A percentile compares a stretch with the other conserved stretches of the same genome.
phyloP scores from a whole-genome alignment of 2,113 vertebrate genomes.

The Chloebia gouldiae region DNA sequence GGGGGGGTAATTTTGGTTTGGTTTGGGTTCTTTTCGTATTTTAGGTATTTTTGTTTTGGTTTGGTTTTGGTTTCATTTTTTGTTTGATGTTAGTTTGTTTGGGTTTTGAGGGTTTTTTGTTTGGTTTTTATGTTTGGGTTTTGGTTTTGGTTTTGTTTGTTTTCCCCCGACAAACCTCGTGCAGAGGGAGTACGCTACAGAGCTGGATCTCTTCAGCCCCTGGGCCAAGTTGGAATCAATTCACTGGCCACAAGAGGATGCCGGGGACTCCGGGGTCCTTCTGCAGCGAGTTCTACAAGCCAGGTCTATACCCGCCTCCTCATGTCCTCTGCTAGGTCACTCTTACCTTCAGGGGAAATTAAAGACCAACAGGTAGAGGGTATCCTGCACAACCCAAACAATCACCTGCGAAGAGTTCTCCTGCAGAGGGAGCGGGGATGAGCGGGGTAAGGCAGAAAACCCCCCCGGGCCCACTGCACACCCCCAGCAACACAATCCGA shows the following conservation, averaged over 20 bases:
- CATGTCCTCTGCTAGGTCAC: neutral
- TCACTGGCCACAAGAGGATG: neutral
- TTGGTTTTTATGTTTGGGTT: neutral
- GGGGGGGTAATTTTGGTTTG: too few species aligned
- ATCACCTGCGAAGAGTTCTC: neutral
- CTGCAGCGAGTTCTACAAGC: neutral
- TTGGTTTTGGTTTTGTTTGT: neutral
- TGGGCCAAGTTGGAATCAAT: neutral
- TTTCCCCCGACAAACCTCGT: neutral
- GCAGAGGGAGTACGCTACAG: neutral
- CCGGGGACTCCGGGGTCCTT: rapidly evolving
- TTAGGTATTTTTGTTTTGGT: neutral
- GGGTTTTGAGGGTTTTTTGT: neutral
- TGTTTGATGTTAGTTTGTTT: too few species aligned
- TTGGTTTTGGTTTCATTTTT: too few species aligned
- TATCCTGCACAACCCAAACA: neutral
- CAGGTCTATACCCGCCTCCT: rapidly evolving
- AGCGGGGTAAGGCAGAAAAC: neutral
- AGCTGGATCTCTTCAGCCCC: neutral
- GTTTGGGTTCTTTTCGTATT: neutral
- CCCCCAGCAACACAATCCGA: neutral
- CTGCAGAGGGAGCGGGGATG: rapidly evolving
- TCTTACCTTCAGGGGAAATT: neutral
- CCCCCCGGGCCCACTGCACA: rapidly evolving
- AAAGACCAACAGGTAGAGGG: neutral